Conservation (phyloP, 2,888 invertebrate species). For the Romanomermis culicivorax region DNA sequence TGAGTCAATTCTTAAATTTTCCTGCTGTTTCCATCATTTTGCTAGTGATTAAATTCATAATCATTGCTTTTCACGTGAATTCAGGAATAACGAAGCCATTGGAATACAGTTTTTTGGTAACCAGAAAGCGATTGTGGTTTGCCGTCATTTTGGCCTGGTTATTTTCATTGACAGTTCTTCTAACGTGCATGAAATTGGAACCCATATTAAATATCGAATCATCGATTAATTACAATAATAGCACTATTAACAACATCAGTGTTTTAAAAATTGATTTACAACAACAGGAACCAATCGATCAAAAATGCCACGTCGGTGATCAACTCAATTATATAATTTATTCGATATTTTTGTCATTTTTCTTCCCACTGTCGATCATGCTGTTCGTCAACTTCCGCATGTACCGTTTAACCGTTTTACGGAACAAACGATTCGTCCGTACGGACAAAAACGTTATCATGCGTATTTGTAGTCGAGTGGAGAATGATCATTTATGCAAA, state of each 20-base stretch:
- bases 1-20: too few relatives aligned
- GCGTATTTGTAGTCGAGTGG: too few relatives aligned
- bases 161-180: conserved; percentile 5
- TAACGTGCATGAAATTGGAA: neutral
- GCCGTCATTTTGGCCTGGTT: conserved; percentile 8
- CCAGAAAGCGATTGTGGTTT: conserved; percentile 4
- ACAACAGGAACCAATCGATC: too few relatives aligned
- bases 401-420: conserved; percentile 1
- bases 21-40: too few relatives aligned
- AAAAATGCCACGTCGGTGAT: conserved; percentile 11
- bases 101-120: conserved; percentile 9
- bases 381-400: conserved; percentile 9
- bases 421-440: neutral
- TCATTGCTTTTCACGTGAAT: too few relatives aligned
- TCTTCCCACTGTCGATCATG: conserved; percentile 10
- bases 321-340: conserved; percentile 9
- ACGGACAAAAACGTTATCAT: too few relatives aligned
- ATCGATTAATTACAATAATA: neutral
- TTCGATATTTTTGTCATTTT: conserved; percentile 12
- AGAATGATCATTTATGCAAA: too few relatives aligned
- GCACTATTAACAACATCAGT: too few relatives aligned
- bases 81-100: conserved; percentile 11
- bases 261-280: too few relatives aligned
- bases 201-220: neutral
- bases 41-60: too few relatives aligned